Conservation (phyloP, 2,113 vertebrate species). For the Antennarius striatus region DNA sequence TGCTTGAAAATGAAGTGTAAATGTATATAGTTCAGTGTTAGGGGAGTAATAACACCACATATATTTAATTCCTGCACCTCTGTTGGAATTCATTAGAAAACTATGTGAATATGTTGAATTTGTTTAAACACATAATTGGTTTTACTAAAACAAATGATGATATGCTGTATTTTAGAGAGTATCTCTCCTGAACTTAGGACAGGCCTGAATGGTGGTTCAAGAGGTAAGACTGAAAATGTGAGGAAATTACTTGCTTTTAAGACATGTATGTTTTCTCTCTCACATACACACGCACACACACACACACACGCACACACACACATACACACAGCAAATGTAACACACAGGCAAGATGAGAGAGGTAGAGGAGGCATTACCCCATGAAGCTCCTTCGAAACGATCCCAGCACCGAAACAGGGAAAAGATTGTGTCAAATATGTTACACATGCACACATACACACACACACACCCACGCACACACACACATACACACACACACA, state of each 20-base stretch:
- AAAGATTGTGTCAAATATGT: slow-evolving; percentile 79
- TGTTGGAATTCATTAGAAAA: too few species aligned
- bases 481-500: background rate
- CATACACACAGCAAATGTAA: slow-evolving; percentile 23
- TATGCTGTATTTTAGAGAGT: background rate
- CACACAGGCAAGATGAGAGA: slow-evolving; percentile 52
- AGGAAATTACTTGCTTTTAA: slow-evolving; percentile 56
- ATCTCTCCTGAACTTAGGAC: background rate
- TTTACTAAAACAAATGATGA: too few species aligned
- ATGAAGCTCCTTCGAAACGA: slow-evolving; percentile 93
- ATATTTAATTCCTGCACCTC: too few species aligned
- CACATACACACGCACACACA: slow-evolving; percentile 36
- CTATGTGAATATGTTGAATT: background rate
- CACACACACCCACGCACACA: slow-evolving; percentile 1
- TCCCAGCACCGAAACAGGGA: slow-evolving; percentile 85
- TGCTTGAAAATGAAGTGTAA: too few species aligned
- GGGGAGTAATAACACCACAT: too few species aligned
- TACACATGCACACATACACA: slow-evolving; percentile 1
- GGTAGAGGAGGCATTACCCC: slow-evolving; percentile 90
- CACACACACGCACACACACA: too few species aligned
- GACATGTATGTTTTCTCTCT: slow-evolving; percentile 43
- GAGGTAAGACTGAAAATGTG: slow-evolving; percentile 37
- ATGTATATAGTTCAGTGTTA: too few species aligned
- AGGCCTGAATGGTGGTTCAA: background rate
- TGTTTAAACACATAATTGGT: background rate